Evolutionary conservation across 53 echinoderm and acorn worm species (phyloP), one percentile per base, ranked within the genome.

Genomic region (Paracentrotus lividus): DNA sequence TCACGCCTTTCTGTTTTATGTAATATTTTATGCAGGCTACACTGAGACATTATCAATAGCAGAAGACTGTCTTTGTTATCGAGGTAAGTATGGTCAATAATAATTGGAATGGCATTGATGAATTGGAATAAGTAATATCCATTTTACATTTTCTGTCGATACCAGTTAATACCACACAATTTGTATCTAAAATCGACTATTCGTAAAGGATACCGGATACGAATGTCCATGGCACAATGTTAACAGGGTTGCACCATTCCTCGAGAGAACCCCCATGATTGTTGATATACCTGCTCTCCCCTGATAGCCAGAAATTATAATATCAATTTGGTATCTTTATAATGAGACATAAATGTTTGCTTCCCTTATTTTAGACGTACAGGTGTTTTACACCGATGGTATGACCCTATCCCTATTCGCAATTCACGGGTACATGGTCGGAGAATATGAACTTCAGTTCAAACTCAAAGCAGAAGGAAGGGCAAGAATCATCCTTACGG

Each of bases 331-430:
- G n/a, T n/a, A n/a, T n/a, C n/a, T n/a, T n/a, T n/a, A n/a, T n/a
- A n/a, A 61, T n/a, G 26, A 8, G 29, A 61, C 9, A 7, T 9
- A n/a, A 6, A 26, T 61, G 61, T 61, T 4, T 66, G 10, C 69
- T 69, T 16, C 15, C 32, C 51, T 33, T n/a, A 56, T 88, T 26
- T 61, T 29, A 90, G 90, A 61, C 49, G 13, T 90, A 42, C 90
- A 90, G 42, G 67, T 90, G 43, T 90, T 90, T 65, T 90, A 90
- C 67, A 90, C 90, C 7, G 90, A 90, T 23, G 90, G 90, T 16
- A 18, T 23, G 43, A 65, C 15, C 47, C 23, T 68, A 43, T 66
- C 90, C 8, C 44, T 65, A 47, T 65, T 90, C 24, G 90, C 90
- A 2, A 53, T 90, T 16, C 67, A 67, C 3, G 53, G 90, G 9